Evolutionary conservation across 2,113 vertebrate species (phyloP).

Genomic region (Hyperopisus bebe): DNA sequence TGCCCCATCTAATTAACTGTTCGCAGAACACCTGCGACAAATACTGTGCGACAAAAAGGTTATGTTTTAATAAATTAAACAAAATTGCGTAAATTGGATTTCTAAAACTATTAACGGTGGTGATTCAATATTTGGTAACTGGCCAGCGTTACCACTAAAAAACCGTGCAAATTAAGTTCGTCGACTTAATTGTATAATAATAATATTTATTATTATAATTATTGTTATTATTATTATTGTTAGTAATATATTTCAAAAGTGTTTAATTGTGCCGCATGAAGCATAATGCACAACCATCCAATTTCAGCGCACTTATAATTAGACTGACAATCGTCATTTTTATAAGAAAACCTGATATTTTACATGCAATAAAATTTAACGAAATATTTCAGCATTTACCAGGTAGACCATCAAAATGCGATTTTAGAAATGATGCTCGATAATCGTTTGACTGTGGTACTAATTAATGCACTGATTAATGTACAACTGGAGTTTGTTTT

Average conservation of each 20-base stretch:
- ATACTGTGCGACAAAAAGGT: neutral
- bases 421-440: neutral
- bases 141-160: neutral
- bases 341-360: neutral
- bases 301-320: neutral
- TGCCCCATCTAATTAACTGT: neutral
- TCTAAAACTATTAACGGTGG: neutral
- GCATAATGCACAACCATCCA: neutral
- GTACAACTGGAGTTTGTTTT: neutral
- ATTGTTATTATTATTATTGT: neutral
- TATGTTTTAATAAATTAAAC: neutral
- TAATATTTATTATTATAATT: neutral
- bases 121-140: neutral
- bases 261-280: neutral
- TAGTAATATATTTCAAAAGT: neutral
- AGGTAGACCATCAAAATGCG: neutral
- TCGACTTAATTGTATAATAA: neutral
- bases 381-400: neutral
- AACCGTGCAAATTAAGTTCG: neutral
- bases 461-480: neutral
- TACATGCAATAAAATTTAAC: neutral
- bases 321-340: neutral
- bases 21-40: neutral
- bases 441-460: neutral
- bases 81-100: neutral